Evolutionary conservation across 2,888 invertebrate genomes (phyloP), one percentile per base, ranked within the genome.

Genomic region (Parnassius apollo): DNA sequence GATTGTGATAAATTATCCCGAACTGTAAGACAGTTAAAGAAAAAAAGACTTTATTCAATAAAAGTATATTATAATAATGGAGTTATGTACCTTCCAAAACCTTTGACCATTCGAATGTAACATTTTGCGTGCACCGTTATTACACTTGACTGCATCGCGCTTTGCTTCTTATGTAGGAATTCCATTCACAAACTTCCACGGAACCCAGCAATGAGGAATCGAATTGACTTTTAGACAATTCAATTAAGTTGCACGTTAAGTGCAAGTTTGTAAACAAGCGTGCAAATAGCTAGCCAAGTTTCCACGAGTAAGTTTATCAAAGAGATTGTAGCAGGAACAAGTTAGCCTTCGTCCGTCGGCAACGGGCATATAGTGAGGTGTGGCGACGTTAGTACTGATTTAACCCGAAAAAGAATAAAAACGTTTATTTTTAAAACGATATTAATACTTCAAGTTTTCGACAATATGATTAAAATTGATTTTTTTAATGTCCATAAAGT

Each of bases 181-280:
- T 58, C 54, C 54, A 50, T 55, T 62, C 35, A 42, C 54, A 58
- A 62, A 59, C 56, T 63, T 52, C 42, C 42, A 62, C 61, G 54
- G 60, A 54, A 74, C 73, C 69, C 68, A 68, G 71, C 76, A 75
- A 73, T 75, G 81, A 82, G 83, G 83, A 83, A 85, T 83, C 81
- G 79, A 86, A 87, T 86, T 81, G 85, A 87, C 87, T 88, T 83
- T 83, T 79, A 81, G 86, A 85, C 84, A 83, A 89, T 90, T 88
- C 86, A 91, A 90, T 90, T 90, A 89, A 82, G 83, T 71, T 80
- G 78, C 78, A 84, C 81, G 85, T 82, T 86, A 85, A 88, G 86
- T 86, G 85, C 82, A 86, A 88, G 86, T 88, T 88, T 81, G 81
- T 85, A 83, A 86, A 86, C 87, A 83, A 78, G 79, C 85, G 81